These are phyloP conservation scores for Fulica atra DNA, from an alignment of 2,113 vertebrate species.

Conservation along the genomic window DNA sequence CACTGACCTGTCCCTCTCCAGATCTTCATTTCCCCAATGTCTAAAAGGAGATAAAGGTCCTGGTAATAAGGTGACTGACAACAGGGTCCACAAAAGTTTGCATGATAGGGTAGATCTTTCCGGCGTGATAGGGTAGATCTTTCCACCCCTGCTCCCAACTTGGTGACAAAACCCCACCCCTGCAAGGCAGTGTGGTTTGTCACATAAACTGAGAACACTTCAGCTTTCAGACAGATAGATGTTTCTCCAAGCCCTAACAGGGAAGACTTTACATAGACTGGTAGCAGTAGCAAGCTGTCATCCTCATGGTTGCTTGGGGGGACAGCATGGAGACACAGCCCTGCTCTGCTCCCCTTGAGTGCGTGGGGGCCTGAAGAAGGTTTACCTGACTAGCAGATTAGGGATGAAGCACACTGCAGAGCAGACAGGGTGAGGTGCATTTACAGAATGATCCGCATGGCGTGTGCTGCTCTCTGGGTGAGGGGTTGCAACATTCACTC, in stretches of 20 bases:
- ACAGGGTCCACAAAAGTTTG: not conserved
- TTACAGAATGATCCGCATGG: not conserved
- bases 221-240: not conserved
- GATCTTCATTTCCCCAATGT: not conserved
- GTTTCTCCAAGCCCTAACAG: not conserved
- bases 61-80: not conserved
- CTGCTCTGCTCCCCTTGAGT: fast-evolving
- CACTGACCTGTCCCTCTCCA: not conserved
- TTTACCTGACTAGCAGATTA: not conserved
- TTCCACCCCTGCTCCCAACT: not conserved
- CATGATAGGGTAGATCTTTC: not conserved
- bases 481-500: constrained; percentile 38
- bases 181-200: not conserved
- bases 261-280: not conserved
- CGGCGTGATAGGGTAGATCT: not conserved
- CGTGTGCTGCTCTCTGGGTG: not conserved
- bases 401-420: not conserved
- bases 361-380: not conserved
- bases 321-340: not conserved
- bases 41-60: not conserved
- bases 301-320: not conserved
- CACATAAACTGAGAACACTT: not conserved
- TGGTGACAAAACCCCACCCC: not conserved
- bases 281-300: not conserved
- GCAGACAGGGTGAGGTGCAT: not conserved